Base-by-base conservation (phyloP, 1,140 invertebrate species). In the Telenomus remus region DNA sequence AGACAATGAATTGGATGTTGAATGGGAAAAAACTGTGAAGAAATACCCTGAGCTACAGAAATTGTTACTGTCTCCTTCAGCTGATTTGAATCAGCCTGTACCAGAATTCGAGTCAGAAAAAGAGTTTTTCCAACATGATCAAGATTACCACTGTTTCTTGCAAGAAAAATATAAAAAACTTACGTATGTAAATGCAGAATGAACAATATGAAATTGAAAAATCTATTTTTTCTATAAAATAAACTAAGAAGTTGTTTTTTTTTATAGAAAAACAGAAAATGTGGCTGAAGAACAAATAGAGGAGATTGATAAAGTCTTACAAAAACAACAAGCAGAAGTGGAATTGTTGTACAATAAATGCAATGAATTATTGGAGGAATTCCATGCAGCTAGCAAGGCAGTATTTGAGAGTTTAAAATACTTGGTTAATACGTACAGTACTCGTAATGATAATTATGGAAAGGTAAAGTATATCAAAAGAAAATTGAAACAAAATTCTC, bases 211-310 rank as follows among this genome's bases (percentile, higher is more conserved):
- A 35, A 35, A 35, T 7, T 53, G n/a, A 27, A 55, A 11, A 27
- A 55, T 43, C 14, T 27, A 55, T 2, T n/a, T n/a, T n/a, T n/a
- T n/a, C n/a, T 43, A 35, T 49, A 34, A 10, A 35, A 13, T 33
- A 35, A 50, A 34, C 0, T 37, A 12, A 16, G n/a, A n/a, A n/a
- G n/a, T 53, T 16, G 19, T 55, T 55, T 12, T 8, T 71, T n/a
- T 70, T 76, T 81, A 4, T n/a, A 87, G 86, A 54, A 75, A 80
- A 65, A 11, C 80, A 5, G 81, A 84, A 57, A 59, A 72, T 12
- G 60, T 84, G 11, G 35, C 86, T 4, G 84, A 87, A 15, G 81
- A 83, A n/a, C 46, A 85, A 5, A 75, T 85, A 35, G 83, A 87
- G 43, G 57, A 81, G 37, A 80, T 84, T 72, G 69, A 81, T 59